Conservation (phyloP, 92 coral and sea anemone species). For the Ricordea florida region DNA sequence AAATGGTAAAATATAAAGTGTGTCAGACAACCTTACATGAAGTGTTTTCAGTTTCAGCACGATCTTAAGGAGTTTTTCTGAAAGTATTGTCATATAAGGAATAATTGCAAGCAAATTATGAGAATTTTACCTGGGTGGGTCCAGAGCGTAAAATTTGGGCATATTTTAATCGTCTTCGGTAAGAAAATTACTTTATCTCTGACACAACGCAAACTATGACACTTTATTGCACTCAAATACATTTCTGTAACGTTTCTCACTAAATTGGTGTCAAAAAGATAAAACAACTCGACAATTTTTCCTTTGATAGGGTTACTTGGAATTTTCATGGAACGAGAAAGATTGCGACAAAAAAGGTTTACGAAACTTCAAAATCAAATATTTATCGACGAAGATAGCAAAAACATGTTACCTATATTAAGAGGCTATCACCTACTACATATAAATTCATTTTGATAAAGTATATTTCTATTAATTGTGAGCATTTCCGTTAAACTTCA, state of each 20-base stretch:
- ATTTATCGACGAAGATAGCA: neutral
- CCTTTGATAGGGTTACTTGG: neutral
- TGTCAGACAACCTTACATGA: too few species aligned
- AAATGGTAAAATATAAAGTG: too few species aligned
- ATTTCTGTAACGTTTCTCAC: neutral
- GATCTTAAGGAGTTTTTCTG: neutral
- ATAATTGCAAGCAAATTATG: neutral
- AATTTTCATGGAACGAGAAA: neutral
- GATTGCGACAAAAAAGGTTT: neutral
- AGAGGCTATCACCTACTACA: neutral
- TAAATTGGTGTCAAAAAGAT: neutral
- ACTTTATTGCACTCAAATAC: constrained; percentile 5
- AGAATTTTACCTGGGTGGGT: neutral
- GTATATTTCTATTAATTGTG: neutral
- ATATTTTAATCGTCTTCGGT: neutral
- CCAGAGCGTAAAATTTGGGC: neutral
- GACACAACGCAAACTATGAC: constrained; percentile 2
- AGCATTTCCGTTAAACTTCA: too few species aligned
- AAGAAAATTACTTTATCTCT: neutral
- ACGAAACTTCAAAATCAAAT: neutral
- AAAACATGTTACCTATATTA: neutral
- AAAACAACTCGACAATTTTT: neutral
- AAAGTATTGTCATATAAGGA: neutral
- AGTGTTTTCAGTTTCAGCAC: too few species aligned
- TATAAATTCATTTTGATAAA: neutral